Evolutionary conservation across 2,797 vertebrate genomes (phyloP).

Genomic region (Labeo calbasu): DNA sequence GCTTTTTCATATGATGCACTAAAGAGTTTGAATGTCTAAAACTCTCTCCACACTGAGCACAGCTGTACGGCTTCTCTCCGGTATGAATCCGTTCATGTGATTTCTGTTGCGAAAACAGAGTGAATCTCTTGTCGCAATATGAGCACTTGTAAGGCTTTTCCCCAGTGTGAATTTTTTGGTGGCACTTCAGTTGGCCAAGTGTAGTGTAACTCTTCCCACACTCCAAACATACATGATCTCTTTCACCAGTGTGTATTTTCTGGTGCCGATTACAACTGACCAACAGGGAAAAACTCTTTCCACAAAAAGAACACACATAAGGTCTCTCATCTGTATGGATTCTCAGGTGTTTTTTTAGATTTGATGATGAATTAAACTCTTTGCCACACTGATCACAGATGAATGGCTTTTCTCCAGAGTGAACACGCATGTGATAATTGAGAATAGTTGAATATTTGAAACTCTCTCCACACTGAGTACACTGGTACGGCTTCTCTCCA

Average conservation of each 20-base stretch:
- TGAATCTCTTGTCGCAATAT: not conserved
- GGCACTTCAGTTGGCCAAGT: not conserved
- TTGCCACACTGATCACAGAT: not conserved
- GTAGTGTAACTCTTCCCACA: conserved; percentile 1
- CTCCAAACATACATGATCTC: not conserved
- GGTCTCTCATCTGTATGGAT: not conserved
- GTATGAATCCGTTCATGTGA: not conserved
- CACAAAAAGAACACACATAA: conserved; percentile 5
- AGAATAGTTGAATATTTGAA: not conserved
- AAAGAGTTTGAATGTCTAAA: conserved; percentile 28
- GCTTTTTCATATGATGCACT: conserved; percentile 4
- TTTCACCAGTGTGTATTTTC: conserved; percentile 18
- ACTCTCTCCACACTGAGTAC: not conserved
- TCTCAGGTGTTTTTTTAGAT: not conserved
- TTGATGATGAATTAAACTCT: not conserved
- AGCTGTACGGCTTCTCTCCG: conserved; percentile 6
- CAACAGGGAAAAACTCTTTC: not conserved
- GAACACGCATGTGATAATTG: not conserved
- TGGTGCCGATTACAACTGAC: conserved; percentile 1
- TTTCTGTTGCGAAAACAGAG: not conserved
- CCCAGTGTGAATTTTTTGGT: not conserved
- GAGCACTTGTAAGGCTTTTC: conserved; percentile 3
- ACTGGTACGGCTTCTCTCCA: not conserved
- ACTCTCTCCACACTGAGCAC: not conserved
- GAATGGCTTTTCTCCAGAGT: not conserved